A percentile compares a stretch with the other conserved stretches of the same genome.
Evolutionary conservation across 1,140 invertebrate species (phyloP).

Genomic region (Probaryconus sp.): DNA sequence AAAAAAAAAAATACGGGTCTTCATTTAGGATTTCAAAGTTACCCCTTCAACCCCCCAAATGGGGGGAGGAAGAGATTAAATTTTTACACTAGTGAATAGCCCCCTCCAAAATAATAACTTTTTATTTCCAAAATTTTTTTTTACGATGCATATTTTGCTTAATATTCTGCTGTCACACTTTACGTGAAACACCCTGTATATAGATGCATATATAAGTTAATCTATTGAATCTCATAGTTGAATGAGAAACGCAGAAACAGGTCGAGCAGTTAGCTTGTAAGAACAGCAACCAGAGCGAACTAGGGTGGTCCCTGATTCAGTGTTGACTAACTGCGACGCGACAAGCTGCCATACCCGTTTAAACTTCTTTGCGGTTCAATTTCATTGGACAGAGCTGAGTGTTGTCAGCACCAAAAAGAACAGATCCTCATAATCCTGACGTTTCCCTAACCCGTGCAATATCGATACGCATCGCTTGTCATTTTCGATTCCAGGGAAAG

Average conservation of each 20-base stretch:
- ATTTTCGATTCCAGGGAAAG: background rate
- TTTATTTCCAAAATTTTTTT: too few species aligned
- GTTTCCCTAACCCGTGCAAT: background rate
- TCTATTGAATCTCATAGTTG: too few species aligned
- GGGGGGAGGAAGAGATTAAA: too few species aligned
- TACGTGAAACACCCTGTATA: too few species aligned
- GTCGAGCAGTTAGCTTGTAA: background rate
- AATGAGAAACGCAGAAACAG: constrained; percentile 1
- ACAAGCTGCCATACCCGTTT: constrained; percentile 69
- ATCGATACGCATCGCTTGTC: constrained; percentile 8
- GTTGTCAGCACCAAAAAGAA: constrained; percentile 13
- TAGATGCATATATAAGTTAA: too few species aligned
- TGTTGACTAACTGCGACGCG: constrained; percentile 70
- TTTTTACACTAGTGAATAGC: too few species aligned
- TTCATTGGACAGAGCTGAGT: constrained; percentile 56
- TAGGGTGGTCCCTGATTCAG: constrained; percentile 68
- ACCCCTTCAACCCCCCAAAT: too few species aligned
- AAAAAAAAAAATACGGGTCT: too few species aligned
- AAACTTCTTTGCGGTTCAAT: constrained; percentile 63
- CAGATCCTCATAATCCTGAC: background rate
- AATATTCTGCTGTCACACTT: too few species aligned
- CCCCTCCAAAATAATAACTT: too few species aligned
- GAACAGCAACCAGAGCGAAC: constrained; percentile 40
- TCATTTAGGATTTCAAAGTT: too few species aligned
- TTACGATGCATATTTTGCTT: too few species aligned